A percentile compares a stretch with the other conserved stretches of the same genome.
Conservation (phyloP, 2,888 invertebrate species). For the Heliconius hortense region DNA sequence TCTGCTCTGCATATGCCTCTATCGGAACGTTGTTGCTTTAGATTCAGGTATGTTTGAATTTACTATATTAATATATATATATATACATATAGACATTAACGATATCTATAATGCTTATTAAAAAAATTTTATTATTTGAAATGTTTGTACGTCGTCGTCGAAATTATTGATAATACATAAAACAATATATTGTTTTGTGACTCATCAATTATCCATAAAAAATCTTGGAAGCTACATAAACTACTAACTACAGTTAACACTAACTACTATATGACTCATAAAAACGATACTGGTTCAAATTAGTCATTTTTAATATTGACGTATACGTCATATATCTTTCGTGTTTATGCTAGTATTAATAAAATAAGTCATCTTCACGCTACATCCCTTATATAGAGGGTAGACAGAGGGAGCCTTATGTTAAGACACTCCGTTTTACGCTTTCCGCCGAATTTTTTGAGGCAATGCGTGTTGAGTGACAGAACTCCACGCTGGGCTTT, state of each 20-base stretch:
- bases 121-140: background rate
- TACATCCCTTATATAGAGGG: no score
- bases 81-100: no score
- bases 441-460: no score
- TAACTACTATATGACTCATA: slow-evolving; percentile 1
- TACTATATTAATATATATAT: background rate
- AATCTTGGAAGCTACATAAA: background rate
- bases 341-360: background rate
- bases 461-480: no score
- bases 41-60: slow-evolving; percentile 43
- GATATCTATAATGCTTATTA: background rate
- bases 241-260: background rate
- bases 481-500: no score
- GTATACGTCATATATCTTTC: background rate
- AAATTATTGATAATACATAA: background rate
- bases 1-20: slow-evolving; percentile 30
- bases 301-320: background rate
- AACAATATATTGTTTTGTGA: background rate
- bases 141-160: background rate
- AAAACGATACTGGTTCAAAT: background rate
- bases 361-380: no score
- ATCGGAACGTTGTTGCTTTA: slow-evolving; percentile 35
- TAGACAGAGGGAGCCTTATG: no score
- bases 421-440: no score
- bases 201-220: background rate